phyloP scores from a whole-genome alignment of 2,888 invertebrate genomes.

The Orthonevra nobilis region DNA sequence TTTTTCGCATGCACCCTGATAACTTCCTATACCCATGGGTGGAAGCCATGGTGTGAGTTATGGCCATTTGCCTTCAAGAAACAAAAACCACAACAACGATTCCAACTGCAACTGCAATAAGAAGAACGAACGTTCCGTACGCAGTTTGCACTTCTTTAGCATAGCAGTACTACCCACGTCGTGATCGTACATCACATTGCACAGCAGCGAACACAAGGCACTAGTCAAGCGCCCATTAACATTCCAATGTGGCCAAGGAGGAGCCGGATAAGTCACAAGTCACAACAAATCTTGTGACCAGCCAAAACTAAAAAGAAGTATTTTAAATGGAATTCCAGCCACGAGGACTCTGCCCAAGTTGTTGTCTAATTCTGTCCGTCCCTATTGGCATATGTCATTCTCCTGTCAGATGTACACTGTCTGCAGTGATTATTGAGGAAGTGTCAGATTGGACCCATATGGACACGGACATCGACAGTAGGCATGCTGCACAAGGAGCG shows the following conservation, averaged over 20 bases:
- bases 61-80: slow-evolving; percentile 50
- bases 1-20: slow-evolving; percentile 64
- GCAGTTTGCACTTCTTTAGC: slow-evolving; percentile 64
- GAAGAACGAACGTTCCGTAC: slow-evolving; percentile 39
- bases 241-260: slow-evolving; percentile 53
- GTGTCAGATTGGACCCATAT: slow-evolving; percentile 67
- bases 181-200: slow-evolving; percentile 68
- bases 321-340: slow-evolving; percentile 59
- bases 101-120: slow-evolving; percentile 31
- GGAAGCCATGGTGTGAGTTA: slow-evolving; percentile 59
- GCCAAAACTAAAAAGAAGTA: slow-evolving; percentile 38
- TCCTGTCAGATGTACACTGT: slow-evolving; percentile 33
- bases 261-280: slow-evolving; percentile 67
- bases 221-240: slow-evolving; percentile 70
- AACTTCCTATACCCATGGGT: slow-evolving; percentile 46
- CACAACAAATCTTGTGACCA: slow-evolving; percentile 58
- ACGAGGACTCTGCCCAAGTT: slow-evolving; percentile 43
- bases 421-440: slow-evolving; percentile 60
- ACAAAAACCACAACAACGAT: slow-evolving; percentile 31
- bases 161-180: slow-evolving; percentile 60
- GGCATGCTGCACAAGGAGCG: slow-evolving; percentile 32
- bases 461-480: slow-evolving; percentile 63
- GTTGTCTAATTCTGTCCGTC: slow-evolving; percentile 54
- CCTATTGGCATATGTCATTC: slow-evolving; percentile 69
- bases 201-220: slow-evolving; percentile 39